Conservation (phyloP, 1,140 invertebrate genomes). For the Aphis gossypii region DNA sequence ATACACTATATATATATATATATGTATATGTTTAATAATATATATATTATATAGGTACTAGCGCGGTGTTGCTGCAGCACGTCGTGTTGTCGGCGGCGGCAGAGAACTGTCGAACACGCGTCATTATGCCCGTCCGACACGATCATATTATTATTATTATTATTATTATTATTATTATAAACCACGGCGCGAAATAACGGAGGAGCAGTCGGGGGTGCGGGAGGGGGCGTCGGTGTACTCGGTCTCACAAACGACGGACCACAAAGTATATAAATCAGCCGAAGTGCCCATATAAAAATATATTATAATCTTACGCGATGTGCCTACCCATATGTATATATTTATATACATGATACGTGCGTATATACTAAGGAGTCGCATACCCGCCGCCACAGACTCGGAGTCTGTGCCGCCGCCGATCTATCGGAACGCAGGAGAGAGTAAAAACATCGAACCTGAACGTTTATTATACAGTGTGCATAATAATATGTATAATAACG, state of each 20-base stretch:
- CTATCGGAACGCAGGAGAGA: neutral
- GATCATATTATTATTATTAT: slow-evolving; percentile 4
- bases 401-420: neutral
- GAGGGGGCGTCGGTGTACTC: neutral
- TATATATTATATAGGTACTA: neutral
- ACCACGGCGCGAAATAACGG: neutral
- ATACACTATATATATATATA: neutral
- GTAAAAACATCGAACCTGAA: neutral
- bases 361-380: neutral
- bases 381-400: neutral
- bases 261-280: slow-evolving; percentile 9
- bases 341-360: neutral
- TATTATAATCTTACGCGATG: neutral
- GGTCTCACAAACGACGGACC: neutral
- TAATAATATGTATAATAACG: neutral
- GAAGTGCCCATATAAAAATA: slow-evolving; percentile 10
- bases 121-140: neutral
- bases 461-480: neutral
- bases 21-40: too few species aligned
- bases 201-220: neutral
- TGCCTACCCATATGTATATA: neutral
- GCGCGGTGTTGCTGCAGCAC: neutral
- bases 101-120: slow-evolving; percentile 3
- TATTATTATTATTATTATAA: neutral
- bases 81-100: neutral